These are phyloP conservation scores for Dicroscelio sp. DNA, from an alignment of 2,888 invertebrate species.

Conservation along the genomic window DNA sequence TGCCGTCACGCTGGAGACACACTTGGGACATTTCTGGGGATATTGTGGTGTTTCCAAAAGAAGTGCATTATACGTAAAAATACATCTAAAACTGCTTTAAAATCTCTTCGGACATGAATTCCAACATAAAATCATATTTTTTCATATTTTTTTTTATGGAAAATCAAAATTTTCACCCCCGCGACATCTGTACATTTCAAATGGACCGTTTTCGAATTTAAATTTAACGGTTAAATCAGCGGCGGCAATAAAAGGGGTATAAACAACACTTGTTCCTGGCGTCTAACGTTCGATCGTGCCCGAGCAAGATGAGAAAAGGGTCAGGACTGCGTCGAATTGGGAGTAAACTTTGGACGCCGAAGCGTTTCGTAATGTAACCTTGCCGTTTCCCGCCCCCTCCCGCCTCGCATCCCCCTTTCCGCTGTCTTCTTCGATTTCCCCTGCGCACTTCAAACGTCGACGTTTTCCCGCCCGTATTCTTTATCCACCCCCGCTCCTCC, in stretches of 20 bases:
- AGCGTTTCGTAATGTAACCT: conserved; percentile 90
- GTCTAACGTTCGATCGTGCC: conserved; percentile 55
- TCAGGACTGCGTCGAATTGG: conserved; percentile 78
- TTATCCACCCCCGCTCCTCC: too few species aligned
- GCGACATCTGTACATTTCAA: too few species aligned
- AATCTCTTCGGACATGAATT: too few species aligned
- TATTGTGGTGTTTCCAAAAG: too few species aligned
- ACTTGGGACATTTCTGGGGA: too few species aligned
- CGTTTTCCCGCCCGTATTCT: too few species aligned
- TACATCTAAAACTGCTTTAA: too few species aligned
- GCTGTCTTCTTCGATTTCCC: conserved; percentile 60
- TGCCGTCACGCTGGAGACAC: too few species aligned
- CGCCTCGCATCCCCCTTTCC: background rate
- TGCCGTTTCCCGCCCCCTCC: conserved; percentile 76
- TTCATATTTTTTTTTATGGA: background rate
- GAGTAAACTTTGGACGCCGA: conserved; percentile 86
- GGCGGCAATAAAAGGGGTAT: background rate
- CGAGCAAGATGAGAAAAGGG: conserved; percentile 76
- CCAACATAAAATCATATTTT: conserved; percentile 5
- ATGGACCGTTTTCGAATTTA: background rate
- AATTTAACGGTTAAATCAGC: background rate
- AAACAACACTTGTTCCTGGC: conserved; percentile 38
- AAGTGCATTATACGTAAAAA: too few species aligned
- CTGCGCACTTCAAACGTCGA: too few species aligned
- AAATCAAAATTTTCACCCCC: too few species aligned